These are phyloP conservation scores for Ochropleura leucogaster DNA, from an alignment of 2,888 invertebrate genomes.

Conservation along the genomic window DNA sequence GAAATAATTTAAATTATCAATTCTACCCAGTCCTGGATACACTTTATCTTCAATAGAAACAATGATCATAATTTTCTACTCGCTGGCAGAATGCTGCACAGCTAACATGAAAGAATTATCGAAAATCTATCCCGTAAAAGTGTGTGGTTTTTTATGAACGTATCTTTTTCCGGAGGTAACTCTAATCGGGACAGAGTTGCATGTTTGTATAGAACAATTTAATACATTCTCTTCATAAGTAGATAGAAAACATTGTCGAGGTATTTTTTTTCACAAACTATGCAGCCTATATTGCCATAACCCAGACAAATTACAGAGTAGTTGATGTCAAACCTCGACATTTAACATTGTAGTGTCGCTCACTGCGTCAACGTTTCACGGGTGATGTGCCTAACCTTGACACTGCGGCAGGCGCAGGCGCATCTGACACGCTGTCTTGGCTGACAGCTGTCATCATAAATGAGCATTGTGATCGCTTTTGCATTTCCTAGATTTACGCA, in stretches of 20 bases:
- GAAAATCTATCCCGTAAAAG: not conserved
- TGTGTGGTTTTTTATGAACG: not conserved
- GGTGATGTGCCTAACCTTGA: constrained; percentile 57
- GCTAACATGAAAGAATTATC: not conserved
- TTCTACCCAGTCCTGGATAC: too few relatives aligned
- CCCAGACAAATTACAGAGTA: constrained; percentile 1
- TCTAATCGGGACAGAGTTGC: too few relatives aligned
- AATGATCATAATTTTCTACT: not conserved
- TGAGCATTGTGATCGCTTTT: constrained; percentile 14
- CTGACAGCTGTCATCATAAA: constrained; percentile 45
- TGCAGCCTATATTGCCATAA: not conserved
- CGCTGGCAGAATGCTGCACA: not conserved
- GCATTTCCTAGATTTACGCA: not conserved
- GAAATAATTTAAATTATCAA: too few relatives aligned
- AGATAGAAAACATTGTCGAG: not conserved
- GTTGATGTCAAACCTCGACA: constrained; percentile 10
- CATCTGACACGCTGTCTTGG: constrained; percentile 47
- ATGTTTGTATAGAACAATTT: not conserved
- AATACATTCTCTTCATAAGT: not conserved
- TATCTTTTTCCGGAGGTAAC: not conserved
- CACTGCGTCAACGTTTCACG: constrained; percentile 39
- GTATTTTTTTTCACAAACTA: not conserved
- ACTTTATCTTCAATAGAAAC: not conserved
- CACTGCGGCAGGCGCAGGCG: constrained; percentile 50
- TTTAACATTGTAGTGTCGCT: constrained; percentile 46